Conservation (phyloP, 2,888 invertebrate genomes). For the Mythimna vitellina region DNA sequence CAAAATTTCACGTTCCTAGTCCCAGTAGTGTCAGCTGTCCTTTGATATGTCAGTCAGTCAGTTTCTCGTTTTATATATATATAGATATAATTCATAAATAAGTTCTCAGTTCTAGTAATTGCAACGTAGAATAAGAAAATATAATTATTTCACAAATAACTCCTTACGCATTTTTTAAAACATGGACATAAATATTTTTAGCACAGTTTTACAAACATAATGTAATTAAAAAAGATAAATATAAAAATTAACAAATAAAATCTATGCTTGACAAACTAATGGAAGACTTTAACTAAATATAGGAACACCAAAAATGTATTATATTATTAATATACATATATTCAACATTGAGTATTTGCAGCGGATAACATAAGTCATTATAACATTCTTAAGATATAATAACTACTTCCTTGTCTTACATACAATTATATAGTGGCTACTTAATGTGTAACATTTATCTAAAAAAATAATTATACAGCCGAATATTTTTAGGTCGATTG, state of each 20-base stretch:
- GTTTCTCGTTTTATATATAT: no score
- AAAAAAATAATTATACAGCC: slow-evolving; percentile 34
- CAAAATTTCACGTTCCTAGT: no score
- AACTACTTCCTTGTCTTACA: slow-evolving; percentile 57
- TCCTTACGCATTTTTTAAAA: background rate
- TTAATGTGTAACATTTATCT: slow-evolving; percentile 48
- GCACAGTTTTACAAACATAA: background rate
- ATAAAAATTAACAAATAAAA: slow-evolving; percentile 16
- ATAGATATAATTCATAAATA: slow-evolving; percentile 5
- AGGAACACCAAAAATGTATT: slow-evolving; percentile 14
- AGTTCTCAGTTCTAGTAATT: slow-evolving; percentile 31
- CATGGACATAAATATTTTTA: slow-evolving; percentile 1
- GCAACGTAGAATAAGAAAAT: slow-evolving; percentile 25
- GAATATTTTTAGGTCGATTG: slow-evolving; percentile 18
- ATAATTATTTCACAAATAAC: slow-evolving; percentile 5
- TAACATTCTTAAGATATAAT: slow-evolving; percentile 53
- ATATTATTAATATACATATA: background rate
- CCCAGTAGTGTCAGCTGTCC: no score
- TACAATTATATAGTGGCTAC: slow-evolving; percentile 47
- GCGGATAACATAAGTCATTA: slow-evolving; percentile 36
- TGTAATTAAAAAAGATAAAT: background rate
- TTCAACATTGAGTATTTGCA: slow-evolving; percentile 19
- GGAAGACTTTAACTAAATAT: slow-evolving; percentile 52
- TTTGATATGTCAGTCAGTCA: no score
- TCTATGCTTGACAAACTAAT: slow-evolving; percentile 36